Evolutionary conservation across 2,113 vertebrate species (phyloP), one percentile per base, ranked within the genome.

Genomic region (Megaceryle torquata): DNA sequence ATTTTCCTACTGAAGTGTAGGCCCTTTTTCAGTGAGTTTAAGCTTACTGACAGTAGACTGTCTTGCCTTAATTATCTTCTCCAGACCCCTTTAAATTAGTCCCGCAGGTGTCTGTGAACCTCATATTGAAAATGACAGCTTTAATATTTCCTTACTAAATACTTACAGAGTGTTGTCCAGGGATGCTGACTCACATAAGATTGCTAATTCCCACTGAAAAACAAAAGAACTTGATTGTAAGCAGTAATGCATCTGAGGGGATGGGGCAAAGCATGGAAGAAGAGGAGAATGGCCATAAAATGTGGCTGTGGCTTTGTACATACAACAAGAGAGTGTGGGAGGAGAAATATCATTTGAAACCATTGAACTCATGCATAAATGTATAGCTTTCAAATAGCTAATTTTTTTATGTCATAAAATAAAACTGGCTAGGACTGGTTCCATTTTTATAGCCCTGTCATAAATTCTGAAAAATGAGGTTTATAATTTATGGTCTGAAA

Each of bases 351-450:
- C 5, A 31, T 89, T 80, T 85, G 63, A 94, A 89, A 65, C 51
- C 70, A 84, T 43, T 95, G 70, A 91, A 86, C 44, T 95, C 88
- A 82, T 95, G 59, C 92, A 95, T 96, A 96, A 95, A 86, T 94
- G 68, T 93, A 94, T 93, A 89, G 83, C 86, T 94, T 95, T 94
- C 65, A 96, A 95, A 96, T 89, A 96, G 74, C 88, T 94, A 83
- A 88, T 94, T 95, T 95, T 95, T 90, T 89, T 69, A 88, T 92
- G 83, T 95, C 78, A 77, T 97, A 93, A 96, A 95, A 93, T 87
- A 92, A 95, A 96, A 94, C 94, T 91, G 78, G 93, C 78, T 92
- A 31, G 28, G 59, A 69, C 92, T 80, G 71, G 92, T 87, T 96
- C 84, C 63, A 77, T 93, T 91, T 95, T 94, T 93, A 96, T 82